Percentiles rank a stretch among this genome's conserved stretches.
These are phyloP conservation scores for Ptilorrhoa leucosticta DNA, from an alignment of 2,113 vertebrate genomes.

Conservation along the genomic window DNA sequence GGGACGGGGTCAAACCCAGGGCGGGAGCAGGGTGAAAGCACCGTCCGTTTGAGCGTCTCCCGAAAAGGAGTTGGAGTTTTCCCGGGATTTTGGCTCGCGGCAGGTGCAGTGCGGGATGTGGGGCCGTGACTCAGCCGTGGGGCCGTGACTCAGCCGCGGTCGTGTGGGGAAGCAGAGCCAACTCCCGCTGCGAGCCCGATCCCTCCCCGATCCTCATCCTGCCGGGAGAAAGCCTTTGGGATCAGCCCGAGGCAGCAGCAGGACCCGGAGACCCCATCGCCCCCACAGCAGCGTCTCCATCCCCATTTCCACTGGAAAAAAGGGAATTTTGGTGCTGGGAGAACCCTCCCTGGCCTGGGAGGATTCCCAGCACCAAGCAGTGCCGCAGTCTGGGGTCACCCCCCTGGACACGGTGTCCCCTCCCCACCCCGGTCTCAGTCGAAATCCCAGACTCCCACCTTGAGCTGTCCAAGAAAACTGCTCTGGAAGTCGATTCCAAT, in stretches of 20 bases:
- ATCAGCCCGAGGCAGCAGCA: fast-evolving
- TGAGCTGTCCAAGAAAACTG: not conserved
- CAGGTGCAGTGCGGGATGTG: not conserved
- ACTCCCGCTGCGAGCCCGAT: fast-evolving
- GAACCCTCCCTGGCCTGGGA: not conserved
- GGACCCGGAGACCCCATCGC: fast-evolving
- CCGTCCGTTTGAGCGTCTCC: fast-evolving
- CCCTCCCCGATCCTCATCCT: not conserved
- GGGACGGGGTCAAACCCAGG: fast-evolving
- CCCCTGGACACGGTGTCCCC: not conserved
- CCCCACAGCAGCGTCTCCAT: not conserved
- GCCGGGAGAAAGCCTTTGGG: not conserved
- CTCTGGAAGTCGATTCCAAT: not conserved
- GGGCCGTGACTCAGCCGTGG: not conserved
- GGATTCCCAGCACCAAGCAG: not conserved
- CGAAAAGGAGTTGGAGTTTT: not conserved
- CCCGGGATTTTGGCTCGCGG: not conserved
- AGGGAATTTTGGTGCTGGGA: not conserved
- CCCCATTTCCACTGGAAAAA: fast-evolving
- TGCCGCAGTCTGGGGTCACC: not conserved
- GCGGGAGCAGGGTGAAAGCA: not conserved
- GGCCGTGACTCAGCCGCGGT: not conserved
- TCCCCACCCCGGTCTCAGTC: fast-evolving
- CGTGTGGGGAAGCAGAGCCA: not conserved
- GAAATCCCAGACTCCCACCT: not conserved